A percentile compares a stretch with the other conserved stretches of the same genome.
phyloP scores from a whole-genome alignment of 2,888 invertebrate genomes.

The Coronaproctus castanopsis region DNA sequence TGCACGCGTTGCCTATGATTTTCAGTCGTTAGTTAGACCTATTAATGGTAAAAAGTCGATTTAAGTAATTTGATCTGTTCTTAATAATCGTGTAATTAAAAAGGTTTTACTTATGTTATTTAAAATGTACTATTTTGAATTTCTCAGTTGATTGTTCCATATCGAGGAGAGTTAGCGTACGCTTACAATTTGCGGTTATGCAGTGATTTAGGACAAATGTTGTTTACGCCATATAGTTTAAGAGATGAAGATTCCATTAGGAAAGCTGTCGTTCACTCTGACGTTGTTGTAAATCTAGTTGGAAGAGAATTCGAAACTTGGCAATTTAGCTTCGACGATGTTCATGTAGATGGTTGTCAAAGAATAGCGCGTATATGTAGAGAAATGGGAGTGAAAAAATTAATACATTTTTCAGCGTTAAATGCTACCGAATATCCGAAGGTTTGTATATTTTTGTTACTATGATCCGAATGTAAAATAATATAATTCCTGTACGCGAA shows the following conservation, averaged over 20 bases:
- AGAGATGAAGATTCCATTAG: constrained; percentile 67
- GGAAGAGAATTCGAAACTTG: constrained; percentile 82
- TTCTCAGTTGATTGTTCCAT: constrained; percentile 83
- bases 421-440: constrained; percentile 36
- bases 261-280: constrained; percentile 76
- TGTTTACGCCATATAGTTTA: constrained; percentile 68
- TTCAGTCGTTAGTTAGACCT: too few species aligned
- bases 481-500: too few species aligned
- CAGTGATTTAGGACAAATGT: constrained; percentile 89
- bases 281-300: constrained; percentile 87
- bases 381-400: constrained; percentile 66
- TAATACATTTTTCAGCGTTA: constrained; percentile 78
- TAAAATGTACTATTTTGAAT: too few species aligned
- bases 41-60: too few species aligned
- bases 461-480: neutral
- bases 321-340: constrained; percentile 69
- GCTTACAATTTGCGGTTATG: constrained; percentile 49
- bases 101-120: too few species aligned
- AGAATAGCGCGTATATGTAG: constrained; percentile 54
- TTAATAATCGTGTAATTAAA: too few species aligned
- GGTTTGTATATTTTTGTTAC: constrained; percentile 9
- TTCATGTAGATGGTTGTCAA: constrained; percentile 66
- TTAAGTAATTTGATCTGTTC: too few species aligned
- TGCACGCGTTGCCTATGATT: too few species aligned
- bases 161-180: constrained; percentile 68